Conservation (phyloP, 2,888 invertebrate species). For the Leptarthrus brevirostris region DNA sequence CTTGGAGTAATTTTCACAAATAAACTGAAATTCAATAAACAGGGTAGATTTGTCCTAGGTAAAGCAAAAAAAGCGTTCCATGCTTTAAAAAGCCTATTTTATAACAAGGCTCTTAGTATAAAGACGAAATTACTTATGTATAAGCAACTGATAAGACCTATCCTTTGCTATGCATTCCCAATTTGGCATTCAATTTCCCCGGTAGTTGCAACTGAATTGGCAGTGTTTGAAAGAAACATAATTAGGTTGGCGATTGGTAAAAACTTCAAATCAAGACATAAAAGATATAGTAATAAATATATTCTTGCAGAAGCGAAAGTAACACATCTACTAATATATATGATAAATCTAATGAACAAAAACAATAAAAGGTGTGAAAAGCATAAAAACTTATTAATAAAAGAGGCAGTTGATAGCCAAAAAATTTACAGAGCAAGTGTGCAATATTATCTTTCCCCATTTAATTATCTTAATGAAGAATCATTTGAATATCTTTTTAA, state of each 20-base stretch:
- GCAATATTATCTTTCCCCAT: too few relatives aligned
- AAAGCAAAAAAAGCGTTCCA: neutral
- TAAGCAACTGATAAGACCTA: conserved; percentile 38
- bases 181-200: conserved; percentile 40
- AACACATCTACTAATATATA: neutral
- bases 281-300: neutral
- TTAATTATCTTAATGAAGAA: too few relatives aligned
- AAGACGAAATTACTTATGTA: conserved; percentile 33
- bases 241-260: neutral
- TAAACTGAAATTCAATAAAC: neutral
- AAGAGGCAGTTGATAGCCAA: too few relatives aligned
- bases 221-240: conserved; percentile 42
- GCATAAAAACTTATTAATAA: neutral
- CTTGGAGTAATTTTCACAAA: neutral
- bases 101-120: neutral
- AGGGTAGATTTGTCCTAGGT: neutral
- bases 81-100: too few relatives aligned
- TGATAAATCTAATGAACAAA: neutral
- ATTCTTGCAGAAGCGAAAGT: neutral
- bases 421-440: too few relatives aligned
- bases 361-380: neutral
- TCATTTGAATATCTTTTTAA: too few relatives aligned
- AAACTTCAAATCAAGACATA: neutral
- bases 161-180: conserved; percentile 28
- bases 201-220: neutral